Evolutionary conservation across 53 echinoderm and acorn worm species (phyloP).

Genomic region (Luidia sarsii): DNA sequence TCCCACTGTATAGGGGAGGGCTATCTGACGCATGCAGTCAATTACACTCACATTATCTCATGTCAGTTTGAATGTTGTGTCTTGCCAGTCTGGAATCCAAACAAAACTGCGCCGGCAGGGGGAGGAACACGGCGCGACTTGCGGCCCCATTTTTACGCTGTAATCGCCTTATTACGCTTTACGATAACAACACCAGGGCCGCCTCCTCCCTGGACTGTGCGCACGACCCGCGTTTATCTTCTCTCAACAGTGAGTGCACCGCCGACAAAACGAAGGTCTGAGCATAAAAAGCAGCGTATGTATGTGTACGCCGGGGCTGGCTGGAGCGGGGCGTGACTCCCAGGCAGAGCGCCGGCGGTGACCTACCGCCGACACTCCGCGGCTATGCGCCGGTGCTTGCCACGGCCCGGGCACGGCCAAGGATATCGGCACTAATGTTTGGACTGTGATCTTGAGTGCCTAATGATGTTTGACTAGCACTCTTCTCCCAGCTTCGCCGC

Average conservation of each 20-base stretch:
- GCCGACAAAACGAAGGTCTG: no score
- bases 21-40: no score
- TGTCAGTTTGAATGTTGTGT: not conserved
- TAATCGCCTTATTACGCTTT: not conserved
- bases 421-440: slow-evolving; percentile 32
- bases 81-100: not conserved
- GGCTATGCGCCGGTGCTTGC: no score
- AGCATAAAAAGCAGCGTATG: no score
- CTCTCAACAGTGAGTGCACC: no score
- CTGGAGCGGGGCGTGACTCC: slow-evolving; percentile 14
- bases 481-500: slow-evolving; percentile 24
- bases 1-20: no score
- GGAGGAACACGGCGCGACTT: no score
- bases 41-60: not conserved
- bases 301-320: no score
- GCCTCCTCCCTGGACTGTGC: no score
- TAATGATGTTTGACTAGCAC: slow-evolving; percentile 54
- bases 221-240: no score
- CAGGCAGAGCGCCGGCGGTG: not conserved
- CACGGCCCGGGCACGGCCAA: not conserved
- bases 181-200: slow-evolving; percentile 2
- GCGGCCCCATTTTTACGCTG: not conserved
- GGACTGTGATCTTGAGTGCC: slow-evolving; percentile 25
- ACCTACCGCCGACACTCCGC: not conserved
- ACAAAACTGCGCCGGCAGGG: no score